Evolutionary conservation across 1,140 invertebrate species (phyloP), one percentile per base, ranked within the genome.

Genomic region (Sesamia nonagrioides): DNA sequence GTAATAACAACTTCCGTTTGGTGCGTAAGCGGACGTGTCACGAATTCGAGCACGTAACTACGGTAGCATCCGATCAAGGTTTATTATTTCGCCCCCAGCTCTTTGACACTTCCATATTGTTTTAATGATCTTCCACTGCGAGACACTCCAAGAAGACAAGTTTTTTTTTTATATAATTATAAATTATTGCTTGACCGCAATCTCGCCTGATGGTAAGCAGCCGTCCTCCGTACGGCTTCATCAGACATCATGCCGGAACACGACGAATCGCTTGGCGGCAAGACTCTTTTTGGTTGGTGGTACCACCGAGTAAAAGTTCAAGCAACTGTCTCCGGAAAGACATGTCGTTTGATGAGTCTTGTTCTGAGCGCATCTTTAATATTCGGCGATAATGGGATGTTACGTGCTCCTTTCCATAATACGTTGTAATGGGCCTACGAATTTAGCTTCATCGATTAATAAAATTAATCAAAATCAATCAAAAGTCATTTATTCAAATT

Each of bases 1-100:
- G 88, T 91, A 89, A 91, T 92, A 91, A 86, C 80, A 89, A 91
- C 91, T 92, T 92, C 92, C 91, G 91, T 92, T 87, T 82, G 83
- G 66, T 85, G 68, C 76, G 84, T 81, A 79, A 77, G 71, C 81
- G 89, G 88, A 87, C 86, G 86, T 91, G 86, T 89, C 89, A 88
- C 85, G 89, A 84, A 54, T 74, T 77, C 27, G 48, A 42, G 45
- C 60, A 78, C 60, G 75, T 83, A 84, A 78, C 48, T 42, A 77
- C 77, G 75, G 78, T 82, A 83, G 82, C 56, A 77, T 79, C 69
- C 85, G 78, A 82, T 80, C 73, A 45, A 45, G 45, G 61, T 82
- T 83, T 82, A 66, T 84, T 84, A 77, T 74, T 73, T 60, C 27
- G 72, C 76, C 77, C 35, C 54, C 11, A 54, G 54, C 35, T 45